Conservation (phyloP, 2,888 invertebrate genomes). For the Heliconius charithonia region DNA sequence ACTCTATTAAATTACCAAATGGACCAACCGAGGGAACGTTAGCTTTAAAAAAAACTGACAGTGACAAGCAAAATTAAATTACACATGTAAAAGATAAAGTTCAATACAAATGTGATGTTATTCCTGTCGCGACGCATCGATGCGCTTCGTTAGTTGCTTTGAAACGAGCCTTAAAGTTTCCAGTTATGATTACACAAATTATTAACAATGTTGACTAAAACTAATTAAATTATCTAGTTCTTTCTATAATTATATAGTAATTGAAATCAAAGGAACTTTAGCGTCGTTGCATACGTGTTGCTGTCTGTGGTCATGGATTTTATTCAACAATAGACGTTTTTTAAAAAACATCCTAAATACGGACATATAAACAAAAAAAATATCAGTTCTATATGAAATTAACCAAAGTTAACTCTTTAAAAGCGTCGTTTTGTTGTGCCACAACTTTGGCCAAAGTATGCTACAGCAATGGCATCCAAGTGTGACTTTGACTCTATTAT, state of each 20-base stretch:
- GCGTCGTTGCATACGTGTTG: background rate
- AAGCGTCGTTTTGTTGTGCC: too few species aligned
- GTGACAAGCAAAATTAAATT: slow-evolving; percentile 27
- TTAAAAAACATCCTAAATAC: background rate
- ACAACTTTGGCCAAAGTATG: too few species aligned
- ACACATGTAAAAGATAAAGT: slow-evolving; percentile 23
- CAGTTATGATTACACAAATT: slow-evolving; percentile 21
- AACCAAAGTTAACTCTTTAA: too few species aligned
- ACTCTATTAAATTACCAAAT: background rate
- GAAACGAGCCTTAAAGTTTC: slow-evolving; percentile 23
- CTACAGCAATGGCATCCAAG: too few species aligned
- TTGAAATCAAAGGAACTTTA: background rate
- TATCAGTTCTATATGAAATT: too few species aligned
- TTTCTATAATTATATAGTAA: background rate
- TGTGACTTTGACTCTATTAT: too few species aligned
- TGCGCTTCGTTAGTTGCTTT: slow-evolving; percentile 23
- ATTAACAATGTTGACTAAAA: background rate
- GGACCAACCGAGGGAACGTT: background rate
- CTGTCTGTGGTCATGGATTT: background rate
- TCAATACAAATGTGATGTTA: slow-evolving; percentile 1
- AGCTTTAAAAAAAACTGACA: slow-evolving; percentile 22
- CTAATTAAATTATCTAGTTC: background rate
- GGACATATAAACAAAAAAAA: too few species aligned
- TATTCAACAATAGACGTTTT: too few species aligned
- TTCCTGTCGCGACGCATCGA: slow-evolving; percentile 22